These are phyloP conservation scores for Drymonia ruficornis DNA, from an alignment of 2,888 invertebrate genomes.

Conservation along the genomic window DNA sequence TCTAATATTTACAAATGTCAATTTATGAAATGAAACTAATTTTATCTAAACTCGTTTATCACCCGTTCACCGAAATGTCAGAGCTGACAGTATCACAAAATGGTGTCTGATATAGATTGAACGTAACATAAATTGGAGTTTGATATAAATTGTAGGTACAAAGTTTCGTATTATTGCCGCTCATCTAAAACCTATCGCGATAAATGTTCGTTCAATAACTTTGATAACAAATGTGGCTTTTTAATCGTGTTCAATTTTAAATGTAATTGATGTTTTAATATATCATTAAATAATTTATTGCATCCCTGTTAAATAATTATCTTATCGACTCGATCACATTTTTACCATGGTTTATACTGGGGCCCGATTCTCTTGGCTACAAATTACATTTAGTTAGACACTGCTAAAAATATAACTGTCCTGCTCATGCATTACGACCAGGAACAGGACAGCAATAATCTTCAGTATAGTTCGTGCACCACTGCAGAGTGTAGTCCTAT, in stretches of 20 bases:
- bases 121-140: neutral
- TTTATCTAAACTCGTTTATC: conserved; percentile 15
- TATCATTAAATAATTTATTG: too few relatives aligned
- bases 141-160: neutral
- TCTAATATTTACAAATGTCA: conserved; percentile 10
- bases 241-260: neutral
- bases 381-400: too few relatives aligned
- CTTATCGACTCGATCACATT: too few relatives aligned
- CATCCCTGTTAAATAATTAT: too few relatives aligned
- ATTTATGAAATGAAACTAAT: neutral
- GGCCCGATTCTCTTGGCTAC: too few relatives aligned
- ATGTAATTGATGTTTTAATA: too few relatives aligned
- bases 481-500: too few relatives aligned
- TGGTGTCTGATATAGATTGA: neutral
- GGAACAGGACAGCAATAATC: too few relatives aligned
- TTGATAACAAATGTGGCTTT: neutral
- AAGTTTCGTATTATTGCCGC: neutral
- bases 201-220: neutral
- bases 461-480: too few relatives aligned
- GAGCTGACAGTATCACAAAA: neutral
- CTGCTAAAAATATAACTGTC: too few relatives aligned
- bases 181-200: neutral
- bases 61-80: conserved; percentile 33
- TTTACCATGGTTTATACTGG: too few relatives aligned
- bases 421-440: too few relatives aligned